These are phyloP conservation scores for Rhopalosiphum nymphaeae DNA, from an alignment of 2,888 invertebrate species.

Conservation along the genomic window DNA sequence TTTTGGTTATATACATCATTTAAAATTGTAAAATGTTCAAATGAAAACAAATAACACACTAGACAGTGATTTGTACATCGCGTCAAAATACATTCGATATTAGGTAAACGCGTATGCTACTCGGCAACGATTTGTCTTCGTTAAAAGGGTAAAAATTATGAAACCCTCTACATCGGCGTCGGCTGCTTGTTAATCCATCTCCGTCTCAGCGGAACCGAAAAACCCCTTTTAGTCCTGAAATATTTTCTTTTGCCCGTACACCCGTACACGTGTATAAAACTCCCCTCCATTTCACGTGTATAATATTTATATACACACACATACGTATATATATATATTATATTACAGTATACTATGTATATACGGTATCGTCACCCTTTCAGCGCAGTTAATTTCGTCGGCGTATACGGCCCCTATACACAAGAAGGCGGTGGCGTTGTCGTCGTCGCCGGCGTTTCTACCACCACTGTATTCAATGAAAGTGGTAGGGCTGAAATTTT, in stretches of 20 bases:
- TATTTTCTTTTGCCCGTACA: neutral
- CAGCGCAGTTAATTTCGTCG: conserved; percentile 24
- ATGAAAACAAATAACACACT: neutral
- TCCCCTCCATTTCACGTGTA: neutral
- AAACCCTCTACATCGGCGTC: conserved; percentile 24
- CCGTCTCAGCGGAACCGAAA: conserved; percentile 5
- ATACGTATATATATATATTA: neutral
- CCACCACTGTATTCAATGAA: neutral
- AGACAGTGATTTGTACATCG: conserved; percentile 5
- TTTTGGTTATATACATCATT: neutral
- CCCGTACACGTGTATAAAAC: conserved; percentile 22
- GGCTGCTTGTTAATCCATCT: conserved; percentile 43
- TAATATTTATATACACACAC: neutral
- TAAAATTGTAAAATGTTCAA: neutral
- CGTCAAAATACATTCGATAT: neutral
- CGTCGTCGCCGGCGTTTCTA: neutral
- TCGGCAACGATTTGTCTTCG: conserved; percentile 45
- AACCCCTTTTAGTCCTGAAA: conserved; percentile 13
- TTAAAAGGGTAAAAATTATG: conserved; percentile 51
- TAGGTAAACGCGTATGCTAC: neutral
- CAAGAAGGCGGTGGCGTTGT: neutral
- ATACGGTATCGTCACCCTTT: neutral
- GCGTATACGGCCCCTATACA: neutral
- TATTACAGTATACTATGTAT: neutral
- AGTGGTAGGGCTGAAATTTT: neutral